A percentile compares a stretch with the other conserved stretches of the same genome.
Conservation (phyloP, 2,113 vertebrate species). For the Holacanthus passer region DNA sequence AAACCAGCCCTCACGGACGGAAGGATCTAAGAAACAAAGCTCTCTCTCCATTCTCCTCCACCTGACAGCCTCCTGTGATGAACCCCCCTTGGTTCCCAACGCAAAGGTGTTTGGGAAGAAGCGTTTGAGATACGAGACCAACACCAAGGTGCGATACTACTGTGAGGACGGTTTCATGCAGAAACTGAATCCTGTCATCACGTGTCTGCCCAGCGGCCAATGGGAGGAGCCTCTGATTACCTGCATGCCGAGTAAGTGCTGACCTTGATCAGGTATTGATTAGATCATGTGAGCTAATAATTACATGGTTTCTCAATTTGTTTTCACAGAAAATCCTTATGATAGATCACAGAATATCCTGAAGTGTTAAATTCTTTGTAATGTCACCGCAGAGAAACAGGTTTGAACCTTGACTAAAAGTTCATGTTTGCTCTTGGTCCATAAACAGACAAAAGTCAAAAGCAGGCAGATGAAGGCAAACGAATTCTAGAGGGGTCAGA, state of each 20-base stretch:
- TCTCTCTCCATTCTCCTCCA: not conserved
- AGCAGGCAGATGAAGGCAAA: too few relatives aligned
- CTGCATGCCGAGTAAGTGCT: slow-evolving; percentile 86
- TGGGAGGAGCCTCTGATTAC: slow-evolving; percentile 90
- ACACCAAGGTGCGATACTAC: slow-evolving; percentile 87
- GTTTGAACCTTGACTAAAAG: too few relatives aligned
- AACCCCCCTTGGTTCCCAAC: slow-evolving; percentile 84
- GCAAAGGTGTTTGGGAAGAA: slow-evolving; percentile 87
- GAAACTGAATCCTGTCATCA: slow-evolving; percentile 88
- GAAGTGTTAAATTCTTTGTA: too few relatives aligned
- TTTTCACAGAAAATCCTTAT: too few relatives aligned
- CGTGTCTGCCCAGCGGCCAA: slow-evolving; percentile 86
- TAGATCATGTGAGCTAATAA: too few relatives aligned
- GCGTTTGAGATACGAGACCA: slow-evolving; percentile 85
- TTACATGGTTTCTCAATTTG: too few relatives aligned
- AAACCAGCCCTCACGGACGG: not conserved
- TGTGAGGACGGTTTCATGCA: slow-evolving; percentile 88
- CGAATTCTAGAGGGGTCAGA: too few relatives aligned
- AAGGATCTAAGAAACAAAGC: not conserved
- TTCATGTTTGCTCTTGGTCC: too few relatives aligned
- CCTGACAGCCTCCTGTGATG: slow-evolving; percentile 84
- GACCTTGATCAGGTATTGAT: not conserved
- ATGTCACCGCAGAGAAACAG: too few relatives aligned
- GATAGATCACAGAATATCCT: too few relatives aligned
- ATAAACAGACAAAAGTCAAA: too few relatives aligned